phyloP scores from a whole-genome alignment of 2,888 invertebrate genomes.

The Erynnis tages region DNA sequence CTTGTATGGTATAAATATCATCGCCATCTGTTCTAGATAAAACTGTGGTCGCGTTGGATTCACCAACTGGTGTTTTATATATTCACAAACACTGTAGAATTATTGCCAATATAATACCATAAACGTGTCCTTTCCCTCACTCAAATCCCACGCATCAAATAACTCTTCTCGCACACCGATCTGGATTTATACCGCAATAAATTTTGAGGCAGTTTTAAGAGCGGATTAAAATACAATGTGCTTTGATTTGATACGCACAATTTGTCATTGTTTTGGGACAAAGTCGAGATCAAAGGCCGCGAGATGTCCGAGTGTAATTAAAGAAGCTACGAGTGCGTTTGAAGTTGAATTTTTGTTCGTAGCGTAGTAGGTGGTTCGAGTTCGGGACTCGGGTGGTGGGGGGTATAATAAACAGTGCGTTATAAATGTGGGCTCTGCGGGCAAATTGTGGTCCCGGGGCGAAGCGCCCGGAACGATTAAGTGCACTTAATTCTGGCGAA shows the following conservation, averaged over 20 bases:
- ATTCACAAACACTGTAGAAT: conserved; percentile 30
- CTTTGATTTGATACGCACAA: conserved; percentile 16
- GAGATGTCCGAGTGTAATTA: conserved; percentile 13
- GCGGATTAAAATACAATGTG: conserved; percentile 14
- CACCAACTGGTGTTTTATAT: conserved; percentile 44
- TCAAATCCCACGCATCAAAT: conserved; percentile 4
- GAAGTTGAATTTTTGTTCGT: conserved; percentile 15
- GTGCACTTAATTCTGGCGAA: conserved; percentile 74
- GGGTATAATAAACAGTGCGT: conserved; percentile 31
- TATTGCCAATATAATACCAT: conserved; percentile 37
- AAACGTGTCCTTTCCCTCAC: conserved; percentile 10
- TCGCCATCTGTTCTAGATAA: conserved; percentile 39
- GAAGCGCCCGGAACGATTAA: conserved; percentile 55
- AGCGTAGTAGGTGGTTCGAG: neutral
- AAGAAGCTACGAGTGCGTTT: conserved; percentile 11
- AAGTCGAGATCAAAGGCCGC: conserved; percentile 16
- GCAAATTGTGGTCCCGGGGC: conserved; percentile 50
- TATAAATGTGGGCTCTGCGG: conserved; percentile 37
- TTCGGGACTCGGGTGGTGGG: neutral
- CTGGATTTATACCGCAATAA: conserved; percentile 6
- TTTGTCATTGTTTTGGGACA: conserved; percentile 14
- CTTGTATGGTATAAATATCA: neutral
- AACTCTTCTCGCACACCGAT: conserved; percentile 6
- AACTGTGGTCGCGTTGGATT: conserved; percentile 43
- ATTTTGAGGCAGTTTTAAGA: conserved; percentile 6